A percentile compares a stretch with the other conserved stretches of the same genome.
phyloP scores from a whole-genome alignment of 2,113 vertebrate species.

The Ceyx cyanopectus region DNA sequence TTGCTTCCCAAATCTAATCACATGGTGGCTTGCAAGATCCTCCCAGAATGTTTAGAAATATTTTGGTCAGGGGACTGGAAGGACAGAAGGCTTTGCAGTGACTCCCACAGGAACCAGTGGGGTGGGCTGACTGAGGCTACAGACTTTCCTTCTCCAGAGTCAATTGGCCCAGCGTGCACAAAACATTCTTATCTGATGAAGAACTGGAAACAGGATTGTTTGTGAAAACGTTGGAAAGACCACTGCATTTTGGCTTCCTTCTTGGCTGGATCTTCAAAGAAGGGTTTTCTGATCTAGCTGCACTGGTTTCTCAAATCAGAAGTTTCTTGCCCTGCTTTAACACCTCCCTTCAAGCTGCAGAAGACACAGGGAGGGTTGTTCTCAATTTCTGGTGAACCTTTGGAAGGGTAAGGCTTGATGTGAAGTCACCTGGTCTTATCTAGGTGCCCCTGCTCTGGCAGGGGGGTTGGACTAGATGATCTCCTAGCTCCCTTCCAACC shows the following conservation, averaged over 20 bases:
- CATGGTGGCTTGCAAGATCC: background rate
- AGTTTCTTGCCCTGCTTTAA: background rate
- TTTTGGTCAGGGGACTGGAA: conserved; percentile 40
- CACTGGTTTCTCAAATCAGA: background rate
- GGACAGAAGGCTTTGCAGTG: background rate
- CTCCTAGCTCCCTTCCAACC: too few species aligned
- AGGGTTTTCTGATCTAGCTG: background rate
- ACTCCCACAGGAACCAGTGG: conserved; percentile 59
- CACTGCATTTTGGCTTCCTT: background rate
- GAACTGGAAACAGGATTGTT: conserved; percentile 15
- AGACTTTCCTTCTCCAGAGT: conserved; percentile 37
- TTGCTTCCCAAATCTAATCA: background rate
- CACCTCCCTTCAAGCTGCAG: background rate
- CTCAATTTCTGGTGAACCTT: background rate
- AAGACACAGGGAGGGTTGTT: background rate
- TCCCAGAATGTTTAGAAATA: conserved; percentile 18
- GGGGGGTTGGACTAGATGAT: too few species aligned
- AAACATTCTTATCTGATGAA: conserved; percentile 66
- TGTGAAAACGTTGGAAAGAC: background rate
- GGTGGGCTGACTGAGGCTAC: background rate
- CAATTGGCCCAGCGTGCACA: conserved; percentile 26
- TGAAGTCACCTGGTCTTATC: background rate
- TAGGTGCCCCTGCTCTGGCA: too few species aligned
- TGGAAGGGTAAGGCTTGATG: background rate
- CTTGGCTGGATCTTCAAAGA: background rate